Percentiles rank a stretch among this genome's conserved stretches.
Conservation (phyloP, 2,797 vertebrate genomes). For the Brachyrhaphis roseni region DNA sequence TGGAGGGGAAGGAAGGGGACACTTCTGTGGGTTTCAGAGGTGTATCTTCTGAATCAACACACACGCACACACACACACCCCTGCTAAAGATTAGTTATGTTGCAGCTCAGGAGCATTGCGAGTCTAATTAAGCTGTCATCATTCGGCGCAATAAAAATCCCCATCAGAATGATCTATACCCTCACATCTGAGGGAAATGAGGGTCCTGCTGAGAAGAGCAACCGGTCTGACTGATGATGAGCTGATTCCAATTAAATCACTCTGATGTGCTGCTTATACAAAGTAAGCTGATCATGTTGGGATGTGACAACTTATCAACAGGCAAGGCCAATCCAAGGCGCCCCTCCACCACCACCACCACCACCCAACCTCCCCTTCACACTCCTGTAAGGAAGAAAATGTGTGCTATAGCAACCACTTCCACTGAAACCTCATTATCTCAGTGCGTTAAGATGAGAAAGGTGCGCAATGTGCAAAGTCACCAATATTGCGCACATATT, state of each 20-base stretch:
- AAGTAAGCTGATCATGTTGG: constrained; percentile 45
- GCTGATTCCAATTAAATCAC: constrained; percentile 65
- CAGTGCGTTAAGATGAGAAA: constrained; percentile 75
- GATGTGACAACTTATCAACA: constrained; percentile 75
- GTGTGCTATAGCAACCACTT: constrained; percentile 65
- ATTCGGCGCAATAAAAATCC: constrained; percentile 34
- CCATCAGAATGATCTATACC: constrained; percentile 33
- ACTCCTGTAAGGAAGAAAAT: constrained; percentile 43
- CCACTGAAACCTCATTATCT: constrained; percentile 49
- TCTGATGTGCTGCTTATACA: constrained; percentile 48
- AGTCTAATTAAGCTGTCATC: constrained; percentile 52
- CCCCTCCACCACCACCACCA: constrained; percentile 2
- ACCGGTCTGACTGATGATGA: constrained; percentile 55
- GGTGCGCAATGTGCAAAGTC: constrained; percentile 76
- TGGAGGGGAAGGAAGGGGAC: constrained; percentile 27
- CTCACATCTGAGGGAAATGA: constrained; percentile 33
- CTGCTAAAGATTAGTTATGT: constrained; percentile 52
- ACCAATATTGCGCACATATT: constrained; percentile 72
- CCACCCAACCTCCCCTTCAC: background rate
- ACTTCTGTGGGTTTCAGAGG: constrained; percentile 34
- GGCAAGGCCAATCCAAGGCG: constrained; percentile 70
- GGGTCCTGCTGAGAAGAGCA: constrained; percentile 50
- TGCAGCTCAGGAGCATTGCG: constrained; percentile 45
- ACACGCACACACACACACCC: constrained; percentile 51
- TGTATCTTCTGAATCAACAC: constrained; percentile 57